Conservation (phyloP, 2,113 vertebrate species). For the Regulus satrapa region DNA sequence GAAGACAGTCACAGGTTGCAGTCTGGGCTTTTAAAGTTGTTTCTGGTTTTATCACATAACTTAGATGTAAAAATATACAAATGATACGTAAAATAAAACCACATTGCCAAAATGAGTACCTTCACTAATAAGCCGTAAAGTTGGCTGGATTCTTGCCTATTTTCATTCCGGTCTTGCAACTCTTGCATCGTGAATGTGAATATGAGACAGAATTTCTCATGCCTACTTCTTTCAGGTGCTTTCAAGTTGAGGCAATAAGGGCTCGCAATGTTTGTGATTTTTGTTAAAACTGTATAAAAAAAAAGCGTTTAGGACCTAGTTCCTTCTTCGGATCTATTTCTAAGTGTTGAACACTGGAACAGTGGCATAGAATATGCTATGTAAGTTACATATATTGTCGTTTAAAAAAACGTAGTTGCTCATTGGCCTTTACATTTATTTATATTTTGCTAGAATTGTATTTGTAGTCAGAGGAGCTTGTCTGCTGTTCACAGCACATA, state of each 20-base stretch:
- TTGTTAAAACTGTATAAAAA: background rate
- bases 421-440: background rate
- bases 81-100: background rate
- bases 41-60: background rate
- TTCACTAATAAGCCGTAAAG: background rate
- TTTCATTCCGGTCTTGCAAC: background rate
- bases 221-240: background rate
- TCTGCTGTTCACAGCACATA: constrained; percentile 25
- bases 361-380: background rate
- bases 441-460: background rate
- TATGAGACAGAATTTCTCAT: background rate
- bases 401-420: background rate
- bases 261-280: rapidly evolving
- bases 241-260: background rate
- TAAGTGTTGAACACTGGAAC: background rate
- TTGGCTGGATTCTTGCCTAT: background rate
- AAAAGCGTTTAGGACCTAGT: background rate
- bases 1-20: background rate
- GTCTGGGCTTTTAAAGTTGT: background rate
- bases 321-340: background rate
- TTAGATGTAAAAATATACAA: background rate
- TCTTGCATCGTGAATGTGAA: rapidly evolving
- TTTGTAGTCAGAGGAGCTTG: background rate
- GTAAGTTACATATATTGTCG: background rate
- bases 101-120: background rate